Evolutionary conservation across 2,797 vertebrate species (phyloP).

Genomic region (Phrynocephalus guinanensis): DNA sequence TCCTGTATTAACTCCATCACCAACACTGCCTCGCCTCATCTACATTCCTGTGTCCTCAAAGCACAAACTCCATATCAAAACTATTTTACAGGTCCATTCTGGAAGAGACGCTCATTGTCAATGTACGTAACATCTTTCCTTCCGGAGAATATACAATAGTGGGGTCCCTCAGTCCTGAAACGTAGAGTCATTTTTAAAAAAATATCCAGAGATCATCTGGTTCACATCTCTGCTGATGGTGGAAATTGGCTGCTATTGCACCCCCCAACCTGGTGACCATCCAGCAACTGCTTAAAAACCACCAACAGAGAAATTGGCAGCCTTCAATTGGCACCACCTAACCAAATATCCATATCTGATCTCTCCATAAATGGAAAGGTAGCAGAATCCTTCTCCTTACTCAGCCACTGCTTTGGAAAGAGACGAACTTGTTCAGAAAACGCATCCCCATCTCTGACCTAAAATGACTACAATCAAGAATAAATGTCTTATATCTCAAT

Average conservation of each 20-base stretch:
- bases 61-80: background rate
- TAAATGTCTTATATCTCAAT: no score
- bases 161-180: background rate
- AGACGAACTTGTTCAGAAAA: background rate
- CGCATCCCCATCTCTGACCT: no score
- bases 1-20: constrained; percentile 1
- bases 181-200: background rate
- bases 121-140: background rate
- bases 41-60: background rate
- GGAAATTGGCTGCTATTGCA: background rate
- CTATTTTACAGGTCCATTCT: background rate
- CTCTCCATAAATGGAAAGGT: background rate
- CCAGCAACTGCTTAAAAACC: background rate
- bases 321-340: background rate
- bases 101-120: background rate
- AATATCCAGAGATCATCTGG: background rate
- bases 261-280: background rate
- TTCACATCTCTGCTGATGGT: background rate
- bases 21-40: no score
- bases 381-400: background rate
- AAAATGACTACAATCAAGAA: no score
- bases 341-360: background rate
- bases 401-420: background rate
- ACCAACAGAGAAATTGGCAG: background rate
- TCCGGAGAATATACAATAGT: background rate